Evolutionary conservation across 2,888 invertebrate genomes (phyloP), one percentile per base, ranked within the genome.

Genomic region (Melipona beecheii): DNA sequence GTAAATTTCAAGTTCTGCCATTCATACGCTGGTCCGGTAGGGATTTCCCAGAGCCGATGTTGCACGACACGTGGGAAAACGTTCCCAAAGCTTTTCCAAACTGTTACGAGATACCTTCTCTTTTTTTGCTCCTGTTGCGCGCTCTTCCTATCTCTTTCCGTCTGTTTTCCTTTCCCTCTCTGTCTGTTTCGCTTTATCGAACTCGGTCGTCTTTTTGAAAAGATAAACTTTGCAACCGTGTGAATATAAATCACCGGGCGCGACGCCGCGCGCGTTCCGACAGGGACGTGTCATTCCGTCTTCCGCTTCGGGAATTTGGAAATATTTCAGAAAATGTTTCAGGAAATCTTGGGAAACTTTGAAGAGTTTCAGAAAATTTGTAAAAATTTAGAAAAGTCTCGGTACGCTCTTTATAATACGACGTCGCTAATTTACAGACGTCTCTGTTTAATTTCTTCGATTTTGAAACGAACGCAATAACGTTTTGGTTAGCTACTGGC

Each of bases 1-100:
- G 86, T 79, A 88, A 88, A 87, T 88, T 82, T 84, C 69, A 70
- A 73, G 73, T 75, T 73, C 75, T 65, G 17, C 56, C 65, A 75
- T 76, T 71, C 80, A 54, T 77, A 84, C 81, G 73, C 43, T 36
- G 31, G 64, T 21, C n/a, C 65, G 36, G 50, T 21, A 66, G 58
- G 65, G 72, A 77, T 78, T 73, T 75, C 15, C 68, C 64, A 49
- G 24, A 64, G 49, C 31, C 49, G 65, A 60, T 54, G 81, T 70
- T 65, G 49, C 6, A 11, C 56, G 58, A 31, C n/a, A 19, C 73
- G 68, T 71, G 71, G 75, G 54, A 81, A 83, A 75, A 9, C 24
- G 65, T 17, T 54, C 21, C n/a, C 73, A 31, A 66, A 68, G 60
- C 75, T 75, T 81, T 62, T 43, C 75, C 60, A 62, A 83, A 83